phyloP scores from a whole-genome alignment of 2,888 invertebrate genomes.

The Drosophila kuntzei region DNA sequence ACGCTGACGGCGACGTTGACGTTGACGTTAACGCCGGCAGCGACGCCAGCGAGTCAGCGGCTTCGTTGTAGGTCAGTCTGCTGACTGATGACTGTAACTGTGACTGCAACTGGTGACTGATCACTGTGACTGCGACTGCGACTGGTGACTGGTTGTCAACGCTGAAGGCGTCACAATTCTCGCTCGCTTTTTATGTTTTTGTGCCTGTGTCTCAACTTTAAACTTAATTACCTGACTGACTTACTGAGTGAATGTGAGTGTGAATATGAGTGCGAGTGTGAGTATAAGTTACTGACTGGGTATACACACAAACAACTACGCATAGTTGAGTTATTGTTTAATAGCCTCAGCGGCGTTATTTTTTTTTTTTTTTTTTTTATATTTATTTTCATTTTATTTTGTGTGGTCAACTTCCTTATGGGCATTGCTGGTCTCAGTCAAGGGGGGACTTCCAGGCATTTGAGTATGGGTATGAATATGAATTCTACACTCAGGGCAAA shows the following conservation, averaged over 20 bases:
- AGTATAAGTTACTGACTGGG: slow-evolving; percentile 7
- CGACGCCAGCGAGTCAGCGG: slow-evolving; percentile 29
- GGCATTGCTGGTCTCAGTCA: slow-evolving; percentile 23
- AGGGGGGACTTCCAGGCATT: background rate
- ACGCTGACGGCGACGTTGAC: slow-evolving; percentile 18
- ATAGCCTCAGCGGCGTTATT: slow-evolving; percentile 45
- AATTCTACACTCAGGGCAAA: slow-evolving; percentile 35
- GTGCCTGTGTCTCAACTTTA: slow-evolving; percentile 54
- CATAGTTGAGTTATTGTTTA: slow-evolving; percentile 57
- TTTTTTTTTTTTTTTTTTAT: slow-evolving; percentile 32
- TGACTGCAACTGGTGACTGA: slow-evolving; percentile 23
- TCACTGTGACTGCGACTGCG: slow-evolving; percentile 25
- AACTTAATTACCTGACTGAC: slow-evolving; percentile 68
- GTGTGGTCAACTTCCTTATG: slow-evolving; percentile 64
- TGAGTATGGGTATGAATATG: slow-evolving; percentile 27
- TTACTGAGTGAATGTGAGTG: slow-evolving; percentile 22
- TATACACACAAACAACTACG: slow-evolving; percentile 31
- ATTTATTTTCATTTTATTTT: slow-evolving; percentile 33
- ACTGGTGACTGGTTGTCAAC: slow-evolving; percentile 23
- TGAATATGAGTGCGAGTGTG: background rate
- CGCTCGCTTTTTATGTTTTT: slow-evolving; percentile 41
- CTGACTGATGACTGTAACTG: slow-evolving; percentile 29
- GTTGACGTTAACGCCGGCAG: slow-evolving; percentile 20
- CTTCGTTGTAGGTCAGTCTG: slow-evolving; percentile 68
- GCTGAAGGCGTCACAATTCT: slow-evolving; percentile 51